Conservation (phyloP, 2,797 vertebrate species). For the Arrhamphus sclerolepis region DNA sequence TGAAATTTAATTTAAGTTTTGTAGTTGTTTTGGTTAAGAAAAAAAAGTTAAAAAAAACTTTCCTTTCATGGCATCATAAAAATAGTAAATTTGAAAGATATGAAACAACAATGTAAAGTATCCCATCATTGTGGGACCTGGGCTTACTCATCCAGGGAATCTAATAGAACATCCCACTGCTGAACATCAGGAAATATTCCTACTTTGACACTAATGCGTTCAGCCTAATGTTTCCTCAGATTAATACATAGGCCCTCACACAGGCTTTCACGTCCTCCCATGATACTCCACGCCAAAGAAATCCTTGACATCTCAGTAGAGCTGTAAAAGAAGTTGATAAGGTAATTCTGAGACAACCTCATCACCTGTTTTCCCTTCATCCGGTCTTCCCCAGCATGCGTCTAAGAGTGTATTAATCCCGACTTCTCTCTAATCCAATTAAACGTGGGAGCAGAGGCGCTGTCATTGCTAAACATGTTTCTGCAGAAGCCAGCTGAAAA, state of each 20-base stretch:
- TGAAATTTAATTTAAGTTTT: no score
- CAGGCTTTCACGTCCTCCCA: slow-evolving; percentile 38
- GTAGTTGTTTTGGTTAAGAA: no score
- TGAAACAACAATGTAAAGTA: no score
- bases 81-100: no score
- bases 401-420: slow-evolving; percentile 61
- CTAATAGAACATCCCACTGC: not conserved
- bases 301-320: slow-evolving; percentile 39
- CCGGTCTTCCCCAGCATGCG: not conserved
- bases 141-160: not conserved
- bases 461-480: slow-evolving; percentile 75
- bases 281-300: slow-evolving; percentile 52
- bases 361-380: slow-evolving; percentile 64
- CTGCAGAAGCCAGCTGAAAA: slow-evolving; percentile 52
- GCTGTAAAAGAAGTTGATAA: slow-evolving; percentile 47
- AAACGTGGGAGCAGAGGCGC: slow-evolving; percentile 67
- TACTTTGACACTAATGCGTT: slow-evolving; percentile 63
- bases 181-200: slow-evolving; percentile 45
- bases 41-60: no score
- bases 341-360: slow-evolving; percentile 59
- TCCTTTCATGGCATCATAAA: no score
- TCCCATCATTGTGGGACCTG: not conserved
- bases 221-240: slow-evolving; percentile 59
- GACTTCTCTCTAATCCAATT: slow-evolving; percentile 79
- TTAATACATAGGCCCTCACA: slow-evolving; percentile 48